Conservation (phyloP, 2,888 invertebrate genomes). For the Cheiracanthium punctorium region DNA sequence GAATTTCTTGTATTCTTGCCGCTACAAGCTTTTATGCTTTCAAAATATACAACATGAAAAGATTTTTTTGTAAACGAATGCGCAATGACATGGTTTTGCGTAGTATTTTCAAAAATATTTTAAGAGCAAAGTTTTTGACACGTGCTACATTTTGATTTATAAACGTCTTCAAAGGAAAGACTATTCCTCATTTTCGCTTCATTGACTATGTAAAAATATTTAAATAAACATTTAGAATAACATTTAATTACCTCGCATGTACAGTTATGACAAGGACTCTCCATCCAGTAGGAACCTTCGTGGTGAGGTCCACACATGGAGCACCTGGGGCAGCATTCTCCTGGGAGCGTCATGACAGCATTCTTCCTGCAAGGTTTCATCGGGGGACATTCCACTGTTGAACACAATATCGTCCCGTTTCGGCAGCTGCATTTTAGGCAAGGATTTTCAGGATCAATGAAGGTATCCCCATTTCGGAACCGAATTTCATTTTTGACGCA, state of each 20-base stretch:
- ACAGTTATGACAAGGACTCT: slow-evolving; percentile 59
- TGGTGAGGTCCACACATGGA: slow-evolving; percentile 60
- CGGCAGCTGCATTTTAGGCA: slow-evolving; percentile 55
- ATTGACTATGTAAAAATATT: too few species aligned
- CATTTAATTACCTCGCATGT: slow-evolving; percentile 52
- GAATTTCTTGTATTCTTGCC: too few species aligned
- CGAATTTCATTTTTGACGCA: slow-evolving; percentile 40
- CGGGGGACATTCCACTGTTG: slow-evolving; percentile 40
- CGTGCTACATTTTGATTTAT: too few species aligned
- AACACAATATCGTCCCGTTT: slow-evolving; percentile 42
- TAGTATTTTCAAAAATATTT: too few species aligned
- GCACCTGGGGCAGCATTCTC: slow-evolving; percentile 52
- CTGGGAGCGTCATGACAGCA: slow-evolving; percentile 35
- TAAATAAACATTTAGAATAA: background rate
- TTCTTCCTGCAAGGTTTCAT: slow-evolving; percentile 34
- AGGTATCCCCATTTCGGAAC: slow-evolving; percentile 45
- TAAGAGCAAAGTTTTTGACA: too few species aligned
- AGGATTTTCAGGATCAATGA: slow-evolving; percentile 54
- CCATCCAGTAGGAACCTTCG: slow-evolving; percentile 57
- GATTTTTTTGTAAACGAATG: too few species aligned
- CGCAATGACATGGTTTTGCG: too few species aligned
- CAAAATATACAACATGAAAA: too few species aligned
- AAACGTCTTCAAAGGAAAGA: too few species aligned
- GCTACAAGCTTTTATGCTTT: too few species aligned
- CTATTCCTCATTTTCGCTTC: too few species aligned